phyloP scores from a whole-genome alignment of 2,888 invertebrate genomes.

The Drosophila flavopinicola region DNA sequence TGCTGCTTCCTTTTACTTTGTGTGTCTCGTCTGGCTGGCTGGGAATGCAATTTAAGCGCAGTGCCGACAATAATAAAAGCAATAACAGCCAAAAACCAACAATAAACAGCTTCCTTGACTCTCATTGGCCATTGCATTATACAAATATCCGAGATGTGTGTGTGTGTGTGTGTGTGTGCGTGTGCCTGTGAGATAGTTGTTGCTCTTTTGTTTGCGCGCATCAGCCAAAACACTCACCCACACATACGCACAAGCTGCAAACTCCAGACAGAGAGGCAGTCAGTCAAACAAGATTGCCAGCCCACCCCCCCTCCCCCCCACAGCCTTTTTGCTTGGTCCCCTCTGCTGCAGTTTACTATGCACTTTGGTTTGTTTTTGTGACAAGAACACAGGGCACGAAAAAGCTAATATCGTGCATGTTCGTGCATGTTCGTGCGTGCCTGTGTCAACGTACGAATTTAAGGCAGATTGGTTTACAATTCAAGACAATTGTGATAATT shows the following conservation, averaged over 20 bases:
- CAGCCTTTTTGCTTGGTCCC: conserved; percentile 3
- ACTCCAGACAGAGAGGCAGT: conserved; percentile 57
- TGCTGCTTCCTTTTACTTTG: conserved; percentile 31
- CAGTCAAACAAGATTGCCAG: conserved; percentile 60
- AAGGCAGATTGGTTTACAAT: no score
- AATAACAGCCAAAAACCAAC: conserved; percentile 42
- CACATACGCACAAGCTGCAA: conserved; percentile 3
- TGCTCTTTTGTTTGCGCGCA: conserved; percentile 58
- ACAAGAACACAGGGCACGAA: conserved; percentile 1
- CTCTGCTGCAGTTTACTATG: conserved; percentile 26
- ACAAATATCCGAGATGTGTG: conserved; percentile 7
- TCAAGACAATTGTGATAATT: no score
- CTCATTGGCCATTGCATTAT: conserved; percentile 35
- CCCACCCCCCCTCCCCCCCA: neutral
- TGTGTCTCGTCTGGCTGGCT: conserved; percentile 32
- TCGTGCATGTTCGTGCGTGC: no score
- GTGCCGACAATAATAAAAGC: conserved; percentile 34
- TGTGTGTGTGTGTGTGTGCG: conserved; percentile 5
- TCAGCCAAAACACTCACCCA: conserved; percentile 35
- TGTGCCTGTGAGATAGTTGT: no score
- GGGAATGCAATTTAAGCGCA: conserved; percentile 53
- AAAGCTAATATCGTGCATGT: no score
- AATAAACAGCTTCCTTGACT: conserved; percentile 33
- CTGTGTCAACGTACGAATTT: neutral
- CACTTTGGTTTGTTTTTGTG: neutral